Conservation (phyloP, 2,113 vertebrate genomes). For the Alouatta palliata region DNA sequence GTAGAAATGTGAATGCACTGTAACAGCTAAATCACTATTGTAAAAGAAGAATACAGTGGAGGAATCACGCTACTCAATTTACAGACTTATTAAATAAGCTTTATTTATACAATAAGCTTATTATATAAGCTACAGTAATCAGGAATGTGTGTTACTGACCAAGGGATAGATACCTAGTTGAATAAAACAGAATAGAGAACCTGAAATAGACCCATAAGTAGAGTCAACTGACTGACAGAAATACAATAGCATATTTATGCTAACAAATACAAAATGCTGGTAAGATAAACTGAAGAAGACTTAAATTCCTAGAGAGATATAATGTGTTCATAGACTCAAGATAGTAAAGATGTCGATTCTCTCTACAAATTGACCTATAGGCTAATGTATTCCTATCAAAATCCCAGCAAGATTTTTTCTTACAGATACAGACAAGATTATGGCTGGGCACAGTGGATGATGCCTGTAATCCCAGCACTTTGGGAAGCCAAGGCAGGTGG, state of each 20-base stretch:
- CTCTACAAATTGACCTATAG: not conserved
- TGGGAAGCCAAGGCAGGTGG: too few species aligned
- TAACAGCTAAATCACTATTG: not conserved
- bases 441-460: too few species aligned
- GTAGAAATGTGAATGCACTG: not conserved
- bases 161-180: not conserved
- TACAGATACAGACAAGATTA: not conserved
- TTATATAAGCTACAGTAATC: not conserved
- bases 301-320: not conserved
- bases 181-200: not conserved
- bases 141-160: not conserved
- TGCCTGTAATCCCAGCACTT: too few species aligned
- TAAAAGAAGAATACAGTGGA: not conserved
- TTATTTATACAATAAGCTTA: too few species aligned
- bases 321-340: not conserved
- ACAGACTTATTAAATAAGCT: not conserved
- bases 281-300: not conserved
- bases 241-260: not conserved
- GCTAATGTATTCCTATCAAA: not conserved
- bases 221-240: not conserved
- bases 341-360: not conserved
- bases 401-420: not conserved
- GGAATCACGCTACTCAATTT: not conserved
- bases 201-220: not conserved
- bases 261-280: not conserved